These are phyloP conservation scores for Volucella zonaria DNA, from an alignment of 2,888 invertebrate species.

Conservation along the genomic window DNA sequence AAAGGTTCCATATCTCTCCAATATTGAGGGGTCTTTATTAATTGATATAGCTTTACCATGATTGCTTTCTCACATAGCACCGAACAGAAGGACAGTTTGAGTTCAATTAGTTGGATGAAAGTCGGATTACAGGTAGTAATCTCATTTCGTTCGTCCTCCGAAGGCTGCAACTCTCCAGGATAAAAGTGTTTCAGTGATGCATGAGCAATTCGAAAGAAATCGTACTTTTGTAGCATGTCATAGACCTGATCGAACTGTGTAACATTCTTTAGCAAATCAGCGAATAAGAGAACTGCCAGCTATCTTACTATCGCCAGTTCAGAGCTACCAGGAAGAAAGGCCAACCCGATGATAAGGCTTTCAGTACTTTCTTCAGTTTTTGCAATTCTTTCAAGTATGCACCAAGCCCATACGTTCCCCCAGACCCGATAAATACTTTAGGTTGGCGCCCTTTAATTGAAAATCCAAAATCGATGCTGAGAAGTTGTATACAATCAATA, in stretches of 20 bases:
- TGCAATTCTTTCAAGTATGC: slow-evolving; percentile 76
- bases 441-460: slow-evolving; percentile 72
- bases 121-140: slow-evolving; percentile 77
- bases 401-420: slow-evolving; percentile 81
- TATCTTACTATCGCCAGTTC: slow-evolving; percentile 80
- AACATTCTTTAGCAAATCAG: slow-evolving; percentile 75
- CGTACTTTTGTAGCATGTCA: too few relatives aligned
- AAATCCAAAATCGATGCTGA: slow-evolving; percentile 74
- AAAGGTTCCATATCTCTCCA: slow-evolving; percentile 76
- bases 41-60: slow-evolving; percentile 77
- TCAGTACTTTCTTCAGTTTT: slow-evolving; percentile 67
- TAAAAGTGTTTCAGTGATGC: slow-evolving; percentile 64
- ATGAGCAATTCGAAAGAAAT: slow-evolving; percentile 73
- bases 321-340: slow-evolving; percentile 78
- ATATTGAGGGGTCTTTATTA: slow-evolving; percentile 75
- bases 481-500: slow-evolving; percentile 79
- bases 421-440: slow-evolving; percentile 79
- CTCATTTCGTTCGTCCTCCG: slow-evolving; percentile 51
- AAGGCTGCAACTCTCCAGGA: slow-evolving; percentile 66
- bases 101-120: slow-evolving; percentile 72
- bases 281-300: slow-evolving; percentile 79
- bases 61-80: slow-evolving; percentile 76
- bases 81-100: slow-evolving; percentile 74
- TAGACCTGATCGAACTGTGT: slow-evolving; percentile 52
- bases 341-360: slow-evolving; percentile 73